A percentile compares a stretch with the other conserved stretches of the same genome.
Conservation (phyloP, 1,140 invertebrate species). For the Dendrolimus punctatus region DNA sequence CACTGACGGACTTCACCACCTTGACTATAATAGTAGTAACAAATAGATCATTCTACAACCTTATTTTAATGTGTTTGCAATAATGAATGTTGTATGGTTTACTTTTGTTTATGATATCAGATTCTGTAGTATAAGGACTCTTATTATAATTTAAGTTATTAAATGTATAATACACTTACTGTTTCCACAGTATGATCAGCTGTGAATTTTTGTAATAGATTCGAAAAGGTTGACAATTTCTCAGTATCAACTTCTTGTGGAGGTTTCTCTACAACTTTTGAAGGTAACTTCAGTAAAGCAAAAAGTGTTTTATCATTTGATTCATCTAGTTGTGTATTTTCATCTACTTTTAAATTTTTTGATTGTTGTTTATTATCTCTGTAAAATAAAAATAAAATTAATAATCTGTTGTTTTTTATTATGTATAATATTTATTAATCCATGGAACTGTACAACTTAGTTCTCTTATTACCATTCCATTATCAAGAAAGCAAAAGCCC, state of each 20-base stretch:
- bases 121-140: no score
- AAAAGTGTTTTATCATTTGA: slow-evolving; percentile 73
- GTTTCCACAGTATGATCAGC: slow-evolving; percentile 42
- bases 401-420: background rate
- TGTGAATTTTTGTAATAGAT: slow-evolving; percentile 61
- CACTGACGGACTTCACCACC: no score
- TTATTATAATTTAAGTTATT: slow-evolving; percentile 19
- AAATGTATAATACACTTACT: slow-evolving; percentile 37
- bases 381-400: slow-evolving; percentile 12
- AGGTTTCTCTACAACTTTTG: slow-evolving; percentile 41
- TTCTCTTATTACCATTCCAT: no score
- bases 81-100: no score
- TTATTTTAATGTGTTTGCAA: no score
- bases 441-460: no score
- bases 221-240: slow-evolving; percentile 51
- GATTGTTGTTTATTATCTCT: slow-evolving; percentile 37
- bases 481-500: no score
- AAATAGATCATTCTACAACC: no score
- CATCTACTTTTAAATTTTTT: slow-evolving; percentile 45
- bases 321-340: slow-evolving; percentile 42
- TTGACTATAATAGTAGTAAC: no score
- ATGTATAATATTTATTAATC: slow-evolving; percentile 7
- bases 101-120: no score
- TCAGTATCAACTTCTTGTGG: slow-evolving; percentile 39
- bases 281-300: slow-evolving; percentile 65